Base-by-base conservation (phyloP, 1,140 invertebrate species). In the Drosophila mayri region DNA sequence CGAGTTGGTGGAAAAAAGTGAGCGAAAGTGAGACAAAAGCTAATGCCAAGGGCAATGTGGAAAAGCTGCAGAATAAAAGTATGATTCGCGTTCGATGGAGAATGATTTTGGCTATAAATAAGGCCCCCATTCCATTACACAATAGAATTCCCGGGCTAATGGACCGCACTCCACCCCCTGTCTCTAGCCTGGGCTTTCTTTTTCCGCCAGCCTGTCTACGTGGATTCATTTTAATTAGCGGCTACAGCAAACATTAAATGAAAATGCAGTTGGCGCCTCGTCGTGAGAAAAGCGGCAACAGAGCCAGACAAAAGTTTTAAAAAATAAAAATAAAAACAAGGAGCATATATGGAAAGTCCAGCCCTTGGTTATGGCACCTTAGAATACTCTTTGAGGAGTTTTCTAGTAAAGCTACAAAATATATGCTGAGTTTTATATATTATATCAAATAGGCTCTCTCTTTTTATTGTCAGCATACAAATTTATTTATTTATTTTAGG, bases 151-250 rank as follows among this genome's bases (percentile, higher is more conserved):
- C 10, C 43, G 11, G 70, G 66, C 70, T 73, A 73, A 73, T 73
- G 70, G 70, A 73, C 49, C 7, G 25, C 28, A 41, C 18, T 10
- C 43, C n/a, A n/a, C 20, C 38, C 18, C 10, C 43, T 7, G 43
- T 8, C 28, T 20, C 41, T 20, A 41, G 14, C 46, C 46, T n/a
- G 22, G 28, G 22, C 22, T 47, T 37, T 43, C 18, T 32, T 35
- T 47, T 71, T 46, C 66, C 55, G 49, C 47, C 67, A 6, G 49
- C 63, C 66, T 60, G 68, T 72, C 67, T 72, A 22, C 68, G 52
- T 72, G 66, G 70, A 88, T 88, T 88, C 76, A 74, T 88, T 88
- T 88, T 81, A 88, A 88, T 88, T 88, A 88, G 81, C 76, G 71
- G 57, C 40, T 37, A 65, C 60, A 58, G 32, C 44, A 72, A 44